Percentiles rank a stretch among this genome's conserved stretches.
Conservation (phyloP, 2,888 invertebrate genomes). For the Coenonympha glycerion region DNA sequence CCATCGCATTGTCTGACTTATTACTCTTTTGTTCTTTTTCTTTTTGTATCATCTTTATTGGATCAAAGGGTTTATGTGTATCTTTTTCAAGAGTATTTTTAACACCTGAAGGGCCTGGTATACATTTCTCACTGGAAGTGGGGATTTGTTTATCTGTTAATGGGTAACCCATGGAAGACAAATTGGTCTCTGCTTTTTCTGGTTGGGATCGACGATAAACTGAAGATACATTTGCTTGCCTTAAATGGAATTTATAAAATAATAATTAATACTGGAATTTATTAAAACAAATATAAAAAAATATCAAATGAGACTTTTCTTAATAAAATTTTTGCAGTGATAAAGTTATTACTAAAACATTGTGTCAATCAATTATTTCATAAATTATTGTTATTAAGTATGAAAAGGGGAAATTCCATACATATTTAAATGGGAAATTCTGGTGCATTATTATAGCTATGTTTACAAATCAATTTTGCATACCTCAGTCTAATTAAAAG, state of each 20-base stretch:
- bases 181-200: conserved; percentile 25
- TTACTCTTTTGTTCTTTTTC: conserved; percentile 15
- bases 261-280: background rate
- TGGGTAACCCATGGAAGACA: conserved; percentile 1
- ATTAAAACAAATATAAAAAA: background rate
- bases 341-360: too few relatives aligned
- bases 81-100: conserved; percentile 31
- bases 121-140: conserved; percentile 17
- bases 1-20: conserved; percentile 12
- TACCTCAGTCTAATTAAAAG: too few relatives aligned
- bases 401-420: too few relatives aligned
- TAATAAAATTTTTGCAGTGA: too few relatives aligned
- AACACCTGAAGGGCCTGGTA: conserved; percentile 26
- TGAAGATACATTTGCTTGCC: conserved; percentile 83
- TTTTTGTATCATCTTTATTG: conserved; percentile 37
- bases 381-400: too few relatives aligned
- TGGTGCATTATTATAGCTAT: too few relatives aligned
- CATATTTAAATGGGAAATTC: too few relatives aligned
- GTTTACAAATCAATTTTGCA: too few relatives aligned
- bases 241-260: conserved; percentile 33
- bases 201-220: conserved; percentile 59
- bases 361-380: too few relatives aligned
- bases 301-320: background rate
- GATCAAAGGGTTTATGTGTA: conserved; percentile 35
- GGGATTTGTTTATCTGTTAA: conserved; percentile 11